Conservation (phyloP, 2,797 vertebrate species). For the Echiichthys vipera region DNA sequence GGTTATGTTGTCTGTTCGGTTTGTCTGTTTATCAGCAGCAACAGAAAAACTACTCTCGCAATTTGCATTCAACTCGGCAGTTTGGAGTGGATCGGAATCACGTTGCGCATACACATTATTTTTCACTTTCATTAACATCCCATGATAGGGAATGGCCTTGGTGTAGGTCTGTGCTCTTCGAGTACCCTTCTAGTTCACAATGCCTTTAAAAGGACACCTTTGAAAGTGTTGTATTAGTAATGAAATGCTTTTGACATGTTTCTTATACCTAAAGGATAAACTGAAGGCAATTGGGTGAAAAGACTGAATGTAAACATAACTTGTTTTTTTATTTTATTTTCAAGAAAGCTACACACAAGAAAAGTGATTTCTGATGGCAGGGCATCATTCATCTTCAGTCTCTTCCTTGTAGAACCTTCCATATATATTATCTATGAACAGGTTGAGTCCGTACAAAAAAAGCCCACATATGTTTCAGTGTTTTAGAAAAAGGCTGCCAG, state of each 20-base stretch:
- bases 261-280: background rate
- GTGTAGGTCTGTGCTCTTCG: no score
- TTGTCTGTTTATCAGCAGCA: no score
- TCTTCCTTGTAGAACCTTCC: slow-evolving; percentile 10
- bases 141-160: no score
- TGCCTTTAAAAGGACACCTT: background rate
- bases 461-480: slow-evolving; percentile 6
- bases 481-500: background rate
- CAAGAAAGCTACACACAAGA: background rate
- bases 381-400: background rate
- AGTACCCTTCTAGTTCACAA: no score
- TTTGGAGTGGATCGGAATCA: no score
- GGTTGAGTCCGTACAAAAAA: slow-evolving; percentile 22
- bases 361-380: background rate
- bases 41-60: no score
- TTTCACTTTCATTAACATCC: no score
- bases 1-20: no score
- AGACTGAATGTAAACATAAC: background rate
- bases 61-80: no score
- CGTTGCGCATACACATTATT: no score
- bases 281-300: background rate
- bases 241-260: background rate
- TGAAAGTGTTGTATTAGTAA: background rate
- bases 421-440: slow-evolving; percentile 14
- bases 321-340: background rate